These are phyloP conservation scores for Lasioglossum baleicum DNA, from an alignment of 1,140 invertebrate genomes.

Conservation along the genomic window DNA sequence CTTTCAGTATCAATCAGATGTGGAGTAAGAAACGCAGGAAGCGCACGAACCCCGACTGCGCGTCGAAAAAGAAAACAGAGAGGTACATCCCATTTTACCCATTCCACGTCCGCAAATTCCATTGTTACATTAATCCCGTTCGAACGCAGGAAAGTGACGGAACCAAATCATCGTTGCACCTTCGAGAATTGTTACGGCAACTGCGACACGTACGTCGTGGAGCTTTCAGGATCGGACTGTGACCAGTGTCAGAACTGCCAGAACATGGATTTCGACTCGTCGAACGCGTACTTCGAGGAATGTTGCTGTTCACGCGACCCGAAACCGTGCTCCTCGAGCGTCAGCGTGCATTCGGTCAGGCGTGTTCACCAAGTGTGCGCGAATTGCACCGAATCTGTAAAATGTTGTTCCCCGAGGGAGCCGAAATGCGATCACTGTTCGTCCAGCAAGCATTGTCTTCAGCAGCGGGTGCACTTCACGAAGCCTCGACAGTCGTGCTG, in stretches of 20 bases:
- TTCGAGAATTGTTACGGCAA: slow-evolving; percentile 40
- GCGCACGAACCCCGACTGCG: not conserved
- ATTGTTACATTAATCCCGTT: not conserved
- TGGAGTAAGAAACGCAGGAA: slow-evolving; percentile 12
- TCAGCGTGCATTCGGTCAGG: not conserved
- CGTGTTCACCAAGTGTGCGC: not conserved
- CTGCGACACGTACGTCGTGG: slow-evolving; percentile 16
- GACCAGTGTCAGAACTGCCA: not conserved
- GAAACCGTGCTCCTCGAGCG: slow-evolving; percentile 16
- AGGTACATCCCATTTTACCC: not conserved
- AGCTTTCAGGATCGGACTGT: not conserved
- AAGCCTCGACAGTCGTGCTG: slow-evolving; percentile 14
- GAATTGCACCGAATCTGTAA: not conserved
- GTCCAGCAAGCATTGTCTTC: slow-evolving; percentile 14
- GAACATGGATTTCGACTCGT: not conserved
- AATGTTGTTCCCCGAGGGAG: not conserved
- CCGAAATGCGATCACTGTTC: not conserved
- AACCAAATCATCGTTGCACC: slow-evolving; percentile 18
- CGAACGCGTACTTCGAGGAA: slow-evolving; percentile 11
- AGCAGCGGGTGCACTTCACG: slow-evolving; percentile 31
- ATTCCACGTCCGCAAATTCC: not conserved
- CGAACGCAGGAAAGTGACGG: not conserved
- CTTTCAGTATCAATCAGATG: not conserved
- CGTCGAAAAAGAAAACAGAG: not conserved
- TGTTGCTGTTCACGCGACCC: slow-evolving; percentile 13